A percentile compares a stretch with the other conserved stretches of the same genome.
phyloP scores from a whole-genome alignment of 1,140 invertebrate genomes.

The Cylas formicarius region DNA sequence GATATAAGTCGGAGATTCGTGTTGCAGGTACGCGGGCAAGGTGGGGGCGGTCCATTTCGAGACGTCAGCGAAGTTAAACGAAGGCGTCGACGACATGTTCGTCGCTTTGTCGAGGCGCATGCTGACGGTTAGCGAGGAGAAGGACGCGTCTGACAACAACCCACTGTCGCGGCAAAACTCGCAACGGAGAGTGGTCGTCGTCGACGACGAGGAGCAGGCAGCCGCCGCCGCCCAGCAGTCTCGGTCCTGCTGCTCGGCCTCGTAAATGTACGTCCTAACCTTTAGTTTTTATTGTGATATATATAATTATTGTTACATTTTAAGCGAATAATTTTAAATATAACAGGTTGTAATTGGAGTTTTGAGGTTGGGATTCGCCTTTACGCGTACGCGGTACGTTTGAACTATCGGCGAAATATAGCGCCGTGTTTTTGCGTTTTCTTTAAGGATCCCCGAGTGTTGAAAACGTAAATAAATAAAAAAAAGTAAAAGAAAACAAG shows the following conservation, averaged over 20 bases:
- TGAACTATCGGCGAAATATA: too few species aligned
- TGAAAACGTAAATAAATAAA: too few species aligned
- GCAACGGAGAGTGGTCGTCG: constrained; percentile 52
- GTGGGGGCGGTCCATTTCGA: constrained; percentile 93
- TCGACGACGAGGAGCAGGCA: constrained; percentile 48
- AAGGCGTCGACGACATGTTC: constrained; percentile 91
- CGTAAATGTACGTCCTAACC: too few species aligned
- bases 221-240: neutral
- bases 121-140: constrained; percentile 49
- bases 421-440: too few species aligned
- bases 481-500: too few species aligned
- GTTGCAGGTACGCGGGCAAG: constrained; percentile 72
- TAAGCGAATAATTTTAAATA: too few species aligned
- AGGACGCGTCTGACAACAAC: constrained; percentile 43
- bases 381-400: too few species aligned
- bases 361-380: too few species aligned
- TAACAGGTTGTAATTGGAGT: too few species aligned
- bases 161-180: constrained; percentile 47
- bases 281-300: too few species aligned
- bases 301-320: too few species aligned
- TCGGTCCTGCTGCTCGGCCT: constrained; percentile 7
- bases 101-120: constrained; percentile 70
- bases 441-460: too few species aligned
- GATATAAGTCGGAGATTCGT: constrained; percentile 6
- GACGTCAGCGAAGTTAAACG: constrained; percentile 91